phyloP scores from a whole-genome alignment of 2,113 vertebrate genomes.

The Lamprotornis superbus region DNA sequence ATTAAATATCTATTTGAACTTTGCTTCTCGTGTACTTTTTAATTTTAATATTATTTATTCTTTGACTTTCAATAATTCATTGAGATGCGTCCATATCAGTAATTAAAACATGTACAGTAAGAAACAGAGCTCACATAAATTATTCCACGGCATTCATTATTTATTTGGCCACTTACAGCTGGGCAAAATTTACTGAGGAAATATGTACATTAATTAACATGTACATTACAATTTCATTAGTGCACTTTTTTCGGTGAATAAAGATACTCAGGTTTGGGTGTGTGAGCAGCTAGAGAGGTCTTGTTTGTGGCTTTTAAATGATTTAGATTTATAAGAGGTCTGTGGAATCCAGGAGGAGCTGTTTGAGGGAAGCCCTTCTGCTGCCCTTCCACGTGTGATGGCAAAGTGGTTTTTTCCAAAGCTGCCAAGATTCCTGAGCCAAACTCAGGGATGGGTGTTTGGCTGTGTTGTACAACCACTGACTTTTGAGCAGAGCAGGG shows the following conservation, averaged over 20 bases:
- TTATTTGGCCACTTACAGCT: conserved; percentile 54
- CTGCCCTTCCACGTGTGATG: not conserved
- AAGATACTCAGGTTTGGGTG: not conserved
- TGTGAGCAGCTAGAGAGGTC: not conserved
- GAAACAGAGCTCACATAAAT: conserved; percentile 37
- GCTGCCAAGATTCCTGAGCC: not conserved
- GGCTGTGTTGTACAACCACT: not conserved
- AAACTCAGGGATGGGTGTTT: fast-evolving
- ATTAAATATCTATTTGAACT: conserved; percentile 41
- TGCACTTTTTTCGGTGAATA: not conserved
- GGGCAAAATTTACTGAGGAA: conserved; percentile 46
- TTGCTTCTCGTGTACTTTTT: conserved; percentile 28
- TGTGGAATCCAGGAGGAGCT: not conserved
- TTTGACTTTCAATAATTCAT: conserved; percentile 57
- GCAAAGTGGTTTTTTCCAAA: not conserved
- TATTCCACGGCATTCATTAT: conserved; percentile 53
- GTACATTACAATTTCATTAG: conserved; percentile 37
- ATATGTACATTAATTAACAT: conserved; percentile 35
- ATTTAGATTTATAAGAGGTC: not conserved
- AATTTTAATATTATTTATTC: conserved; percentile 62
- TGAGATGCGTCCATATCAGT: not conserved
- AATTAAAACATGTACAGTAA: conserved; percentile 57
- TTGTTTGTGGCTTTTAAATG: not conserved
- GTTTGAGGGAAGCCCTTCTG: not conserved
- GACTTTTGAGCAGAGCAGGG: not conserved